A percentile compares a stretch with the other conserved stretches of the same genome.
phyloP scores from a whole-genome alignment of 2,797 vertebrate species.

The Hafferia zeledoni region DNA sequence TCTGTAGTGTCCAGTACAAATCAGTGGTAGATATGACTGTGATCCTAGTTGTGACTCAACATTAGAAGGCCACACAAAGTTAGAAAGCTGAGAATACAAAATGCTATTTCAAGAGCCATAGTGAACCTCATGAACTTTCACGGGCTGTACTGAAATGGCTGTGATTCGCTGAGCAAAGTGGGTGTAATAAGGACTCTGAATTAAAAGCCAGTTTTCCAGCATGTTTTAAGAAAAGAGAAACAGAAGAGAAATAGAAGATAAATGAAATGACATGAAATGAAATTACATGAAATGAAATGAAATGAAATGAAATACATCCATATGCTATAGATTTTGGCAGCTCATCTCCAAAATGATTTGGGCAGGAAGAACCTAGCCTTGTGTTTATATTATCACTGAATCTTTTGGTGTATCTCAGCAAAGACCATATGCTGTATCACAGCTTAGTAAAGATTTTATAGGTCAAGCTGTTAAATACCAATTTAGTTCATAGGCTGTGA shows the following conservation, averaged over 20 bases:
- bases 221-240: not conserved
- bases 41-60: not conserved
- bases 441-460: constrained; percentile 19
- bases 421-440: constrained; percentile 24
- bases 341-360: not conserved
- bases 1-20: not conserved
- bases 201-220: not conserved
- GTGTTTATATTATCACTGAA: constrained; percentile 5
- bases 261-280: not conserved
- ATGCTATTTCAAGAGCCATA: not conserved
- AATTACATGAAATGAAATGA: not conserved
- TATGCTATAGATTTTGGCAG: not conserved
- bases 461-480: constrained; percentile 20
- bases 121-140: not conserved
- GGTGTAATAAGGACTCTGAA: not conserved
- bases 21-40: not conserved
- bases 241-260: not conserved
- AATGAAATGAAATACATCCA: not conserved
- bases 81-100: not conserved
- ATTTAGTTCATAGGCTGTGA: not conserved
- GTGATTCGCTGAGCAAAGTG: not conserved
- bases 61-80: not conserved
- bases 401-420: constrained; percentile 17
- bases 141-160: not conserved
- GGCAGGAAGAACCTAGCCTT: not conserved